phyloP scores from a whole-genome alignment of 2,888 invertebrate species.

The Patella ulyssiponensis region DNA sequence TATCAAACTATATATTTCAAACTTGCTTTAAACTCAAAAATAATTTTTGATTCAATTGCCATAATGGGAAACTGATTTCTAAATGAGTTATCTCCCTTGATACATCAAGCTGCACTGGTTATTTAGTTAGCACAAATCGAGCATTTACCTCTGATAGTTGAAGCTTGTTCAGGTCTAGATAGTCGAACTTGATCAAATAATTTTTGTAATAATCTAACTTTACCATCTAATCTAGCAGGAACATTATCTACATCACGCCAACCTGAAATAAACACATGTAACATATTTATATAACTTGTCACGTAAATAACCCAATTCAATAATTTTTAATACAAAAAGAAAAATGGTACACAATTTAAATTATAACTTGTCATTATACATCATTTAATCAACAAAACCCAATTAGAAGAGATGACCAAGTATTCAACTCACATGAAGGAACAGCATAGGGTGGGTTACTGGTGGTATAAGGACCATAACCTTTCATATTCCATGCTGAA shows the following conservation, averaged over 20 bases:
- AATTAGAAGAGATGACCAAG: too few relatives aligned
- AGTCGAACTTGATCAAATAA: slow-evolving; percentile 82
- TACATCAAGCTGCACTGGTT: not conserved
- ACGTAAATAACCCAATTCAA: not conserved
- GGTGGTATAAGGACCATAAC: slow-evolving; percentile 84
- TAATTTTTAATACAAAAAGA: not conserved
- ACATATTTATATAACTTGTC: not conserved
- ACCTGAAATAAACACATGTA: slow-evolving; percentile 74
- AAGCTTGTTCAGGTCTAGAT: slow-evolving; percentile 77
- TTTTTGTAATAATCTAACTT: slow-evolving; percentile 81
- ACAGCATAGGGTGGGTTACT: slow-evolving; percentile 88
- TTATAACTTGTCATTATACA: too few relatives aligned
- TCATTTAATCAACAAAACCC: too few relatives aligned
- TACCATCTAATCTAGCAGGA: slow-evolving; percentile 80
- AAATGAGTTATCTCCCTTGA: slow-evolving; percentile 4
- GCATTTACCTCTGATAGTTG: slow-evolving; percentile 75
- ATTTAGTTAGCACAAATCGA: not conserved
- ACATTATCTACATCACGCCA: slow-evolving; percentile 88
- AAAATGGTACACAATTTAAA: not conserved
- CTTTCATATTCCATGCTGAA: slow-evolving; percentile 92
- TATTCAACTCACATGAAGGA: slow-evolving; percentile 85
- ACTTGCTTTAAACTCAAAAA: too few relatives aligned
- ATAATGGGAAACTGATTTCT: too few relatives aligned
- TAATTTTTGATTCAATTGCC: too few relatives aligned
- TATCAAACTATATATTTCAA: too few relatives aligned